phyloP scores from a whole-genome alignment of 2,113 vertebrate species.

The Salvelinus sp. region DNA sequence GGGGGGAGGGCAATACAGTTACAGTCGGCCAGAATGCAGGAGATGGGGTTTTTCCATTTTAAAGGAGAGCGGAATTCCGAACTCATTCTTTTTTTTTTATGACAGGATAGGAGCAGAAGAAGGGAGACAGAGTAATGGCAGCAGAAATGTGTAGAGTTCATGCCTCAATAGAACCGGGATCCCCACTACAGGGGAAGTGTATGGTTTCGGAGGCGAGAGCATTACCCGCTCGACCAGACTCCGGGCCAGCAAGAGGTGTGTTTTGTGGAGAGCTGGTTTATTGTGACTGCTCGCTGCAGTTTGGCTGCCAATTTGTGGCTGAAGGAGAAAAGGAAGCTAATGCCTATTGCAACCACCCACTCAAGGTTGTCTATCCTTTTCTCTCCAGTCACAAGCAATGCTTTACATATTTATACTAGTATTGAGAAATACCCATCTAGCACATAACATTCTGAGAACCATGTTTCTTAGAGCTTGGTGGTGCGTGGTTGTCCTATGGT shows the following conservation, averaged over 20 bases:
- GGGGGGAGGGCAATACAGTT: neutral
- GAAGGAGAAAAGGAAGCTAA: neutral
- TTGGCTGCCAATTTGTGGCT: neutral
- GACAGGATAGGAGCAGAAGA: too few relatives aligned
- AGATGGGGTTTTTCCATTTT: neutral
- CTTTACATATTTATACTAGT: neutral
- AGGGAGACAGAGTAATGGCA: neutral
- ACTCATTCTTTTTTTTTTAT: too few relatives aligned
- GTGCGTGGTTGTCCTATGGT: too few relatives aligned
- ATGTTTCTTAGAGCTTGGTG: too few relatives aligned
- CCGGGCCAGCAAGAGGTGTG: neutral
- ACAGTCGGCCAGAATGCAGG: slow-evolving; percentile 36
- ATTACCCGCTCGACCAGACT: too few relatives aligned
- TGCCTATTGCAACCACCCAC: neutral
- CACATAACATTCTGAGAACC: too few relatives aligned
- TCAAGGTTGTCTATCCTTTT: neutral
- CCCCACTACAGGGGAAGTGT: too few relatives aligned
- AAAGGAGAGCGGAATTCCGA: too few relatives aligned
- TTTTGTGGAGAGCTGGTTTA: neutral
- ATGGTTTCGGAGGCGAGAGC: too few relatives aligned
- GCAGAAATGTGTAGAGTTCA: neutral
- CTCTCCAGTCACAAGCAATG: neutral
- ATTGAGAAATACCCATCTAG: neutral
- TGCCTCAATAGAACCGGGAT: too few relatives aligned
- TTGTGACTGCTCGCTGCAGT: neutral